Evolutionary conservation across 2,888 invertebrate species (phyloP), one percentile per base, ranked within the genome.

Genomic region (Apocheima hispidaria): DNA sequence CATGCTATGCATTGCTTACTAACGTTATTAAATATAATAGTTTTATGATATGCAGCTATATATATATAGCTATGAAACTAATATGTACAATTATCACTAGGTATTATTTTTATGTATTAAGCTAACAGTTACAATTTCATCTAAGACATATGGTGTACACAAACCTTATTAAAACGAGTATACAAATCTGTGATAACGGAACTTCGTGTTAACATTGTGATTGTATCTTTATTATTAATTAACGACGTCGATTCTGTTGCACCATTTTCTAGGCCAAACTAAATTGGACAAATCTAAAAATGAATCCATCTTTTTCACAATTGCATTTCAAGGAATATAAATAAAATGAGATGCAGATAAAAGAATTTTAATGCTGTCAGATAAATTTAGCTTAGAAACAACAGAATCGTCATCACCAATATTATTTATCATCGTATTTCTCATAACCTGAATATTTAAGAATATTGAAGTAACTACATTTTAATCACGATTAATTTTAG

Each of bases 1-100:
- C 65, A 68, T 70, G 71, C 70, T 65, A 63, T 53, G 69, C 69
- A 69, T 62, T 41, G 56, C 57, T 57, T 59, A 43, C 51, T 57
- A 57, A 28, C 26, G 12, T 28, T 53, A 35, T 49, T 57, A 60
- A 33, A 41, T 36, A 30, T 46, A 52, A 30, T 51, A 40, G n/a
- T 30, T 21, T 54, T 48, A 51, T 46, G 61, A 67, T 64, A 67
- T 64, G 66, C 61, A 64, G 48, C 56, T 56, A 30, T 58, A 54
- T 56, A 59, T 56, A 30, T 58, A 54, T 56, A 12, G 30, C 38
- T 54, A 63, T n/a, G 16, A 35, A 35, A 18, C 18, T 28, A 18
- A 30, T 46, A 46, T 46, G 18, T 46, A 46, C 46, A 46, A n/a
- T 12, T 18, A 46, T 30, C 12, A 46, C 12, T 46, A 46, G 26